Conservation (phyloP, 1,140 invertebrate genomes). For the Tenebrio molitor region DNA sequence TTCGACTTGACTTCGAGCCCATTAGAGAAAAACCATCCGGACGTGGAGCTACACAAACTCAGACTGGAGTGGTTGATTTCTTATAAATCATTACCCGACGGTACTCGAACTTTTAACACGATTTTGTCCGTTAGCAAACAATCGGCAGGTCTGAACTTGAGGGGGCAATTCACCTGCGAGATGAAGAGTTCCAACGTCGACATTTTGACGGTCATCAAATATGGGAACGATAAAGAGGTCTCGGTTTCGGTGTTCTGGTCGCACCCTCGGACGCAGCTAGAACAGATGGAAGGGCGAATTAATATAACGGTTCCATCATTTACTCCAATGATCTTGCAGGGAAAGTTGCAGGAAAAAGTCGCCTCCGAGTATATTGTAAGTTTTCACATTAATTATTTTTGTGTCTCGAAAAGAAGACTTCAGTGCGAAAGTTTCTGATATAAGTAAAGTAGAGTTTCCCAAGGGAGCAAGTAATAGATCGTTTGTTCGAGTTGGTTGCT, state of each 20-base stretch:
- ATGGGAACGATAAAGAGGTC: conserved; percentile 73
- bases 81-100: conserved; percentile 65
- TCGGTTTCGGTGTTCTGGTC: conserved; percentile 68
- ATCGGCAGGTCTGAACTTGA: conserved; percentile 66
- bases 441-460: conserved; percentile 41
- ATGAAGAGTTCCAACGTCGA: conserved; percentile 67
- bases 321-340: conserved; percentile 71
- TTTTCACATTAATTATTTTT: conserved; percentile 55
- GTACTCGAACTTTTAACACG: conserved; percentile 63
- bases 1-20: conserved; percentile 63
- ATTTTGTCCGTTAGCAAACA: conserved; percentile 64
- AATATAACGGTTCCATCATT: conserved; percentile 75
- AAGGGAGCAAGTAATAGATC: conserved; percentile 47
- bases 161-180: conserved; percentile 65
- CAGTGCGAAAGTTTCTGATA: conserved; percentile 47
- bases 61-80: conserved; percentile 70
- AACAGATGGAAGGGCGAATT: conserved; percentile 72
- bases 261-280: conserved; percentile 70
- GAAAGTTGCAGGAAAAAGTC: conserved; percentile 71
- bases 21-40: conserved; percentile 54
- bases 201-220: conserved; percentile 62
- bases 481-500: conserved; percentile 42
- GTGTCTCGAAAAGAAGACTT: conserved; percentile 46
- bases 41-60: conserved; percentile 71
- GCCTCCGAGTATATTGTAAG: conserved; percentile 72